phyloP scores from a whole-genome alignment of 2,888 invertebrate genomes.

The Ophion slaviceki region DNA sequence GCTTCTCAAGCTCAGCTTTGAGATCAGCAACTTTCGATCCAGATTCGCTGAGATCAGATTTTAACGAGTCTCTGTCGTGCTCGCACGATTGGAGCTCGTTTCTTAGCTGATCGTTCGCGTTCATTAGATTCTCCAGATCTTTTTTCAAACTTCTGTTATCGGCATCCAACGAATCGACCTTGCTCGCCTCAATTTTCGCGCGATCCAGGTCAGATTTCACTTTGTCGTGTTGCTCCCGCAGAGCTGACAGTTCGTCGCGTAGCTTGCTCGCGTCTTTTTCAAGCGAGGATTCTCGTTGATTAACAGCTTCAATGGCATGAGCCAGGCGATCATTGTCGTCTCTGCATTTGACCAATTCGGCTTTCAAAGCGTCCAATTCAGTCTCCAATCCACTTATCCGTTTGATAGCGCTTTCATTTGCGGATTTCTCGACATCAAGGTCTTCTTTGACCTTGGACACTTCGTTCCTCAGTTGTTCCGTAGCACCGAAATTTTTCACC shows the following conservation, averaged over 20 bases:
- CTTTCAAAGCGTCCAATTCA: slow-evolving; percentile 64
- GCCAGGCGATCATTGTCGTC: slow-evolving; percentile 66
- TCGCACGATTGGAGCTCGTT: slow-evolving; percentile 30
- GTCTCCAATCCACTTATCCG: slow-evolving; percentile 35
- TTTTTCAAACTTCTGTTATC: slow-evolving; percentile 60
- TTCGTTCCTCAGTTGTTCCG: slow-evolving; percentile 41
- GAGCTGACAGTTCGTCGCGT: slow-evolving; percentile 51
- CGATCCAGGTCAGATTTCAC: slow-evolving; percentile 66
- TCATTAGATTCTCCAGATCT: slow-evolving; percentile 58
- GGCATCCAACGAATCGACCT: slow-evolving; percentile 45
- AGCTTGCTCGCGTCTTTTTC: slow-evolving; percentile 53
- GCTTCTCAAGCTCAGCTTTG: slow-evolving; percentile 39
- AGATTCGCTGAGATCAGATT: slow-evolving; percentile 50
- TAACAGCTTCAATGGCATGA: slow-evolving; percentile 48
- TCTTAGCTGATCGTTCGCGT: slow-evolving; percentile 36
- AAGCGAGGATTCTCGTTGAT: slow-evolving; percentile 44
- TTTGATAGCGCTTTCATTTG: slow-evolving; percentile 56
- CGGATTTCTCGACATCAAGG: slow-evolving; percentile 58
- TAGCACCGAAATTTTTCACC: slow-evolving; percentile 8
- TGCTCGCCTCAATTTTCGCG: slow-evolving; percentile 36
- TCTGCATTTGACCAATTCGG: slow-evolving; percentile 66
- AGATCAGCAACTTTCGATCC: slow-evolving; percentile 43
- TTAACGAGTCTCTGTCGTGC: slow-evolving; percentile 38
- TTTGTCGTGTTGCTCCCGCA: slow-evolving; percentile 66
- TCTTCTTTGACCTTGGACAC: slow-evolving; percentile 58